phyloP scores from a whole-genome alignment of 2,888 invertebrate genomes.

The Smittia sp. region DNA sequence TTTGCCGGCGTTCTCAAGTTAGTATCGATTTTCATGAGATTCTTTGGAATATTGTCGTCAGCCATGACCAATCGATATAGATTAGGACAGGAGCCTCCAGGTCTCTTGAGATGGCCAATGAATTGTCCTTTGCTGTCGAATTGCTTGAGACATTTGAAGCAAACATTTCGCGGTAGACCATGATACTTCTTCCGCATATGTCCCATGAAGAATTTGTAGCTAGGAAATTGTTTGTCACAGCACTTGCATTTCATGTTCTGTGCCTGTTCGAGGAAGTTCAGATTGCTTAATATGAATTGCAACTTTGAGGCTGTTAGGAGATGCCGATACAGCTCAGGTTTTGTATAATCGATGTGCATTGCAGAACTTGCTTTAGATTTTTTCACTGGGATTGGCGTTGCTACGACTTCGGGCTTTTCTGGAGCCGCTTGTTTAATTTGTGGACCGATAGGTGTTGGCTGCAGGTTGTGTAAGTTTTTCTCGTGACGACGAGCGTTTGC shows the following conservation, averaged over 20 bases:
- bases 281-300: conserved; percentile 51
- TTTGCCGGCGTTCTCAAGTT: conserved; percentile 49
- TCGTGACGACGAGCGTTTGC: conserved; percentile 54
- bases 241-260: conserved; percentile 54
- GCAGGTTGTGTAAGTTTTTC: conserved; percentile 52
- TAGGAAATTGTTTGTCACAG: conserved; percentile 51
- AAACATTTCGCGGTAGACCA: conserved; percentile 51
- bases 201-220: conserved; percentile 54
- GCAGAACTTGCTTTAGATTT: neutral
- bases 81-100: conserved; percentile 51
- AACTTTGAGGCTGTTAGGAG: conserved; percentile 51
- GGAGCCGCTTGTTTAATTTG: conserved; percentile 43
- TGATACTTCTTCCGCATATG: conserved; percentile 54
- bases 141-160: conserved; percentile 53
- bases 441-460: conserved; percentile 21
- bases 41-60: conserved; percentile 46
- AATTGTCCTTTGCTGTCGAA: conserved; percentile 54
- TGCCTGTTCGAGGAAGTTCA: conserved; percentile 52
- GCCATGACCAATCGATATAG: conserved; percentile 50
- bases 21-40: conserved; percentile 32
- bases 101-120: conserved; percentile 53
- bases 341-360: conserved; percentile 48
- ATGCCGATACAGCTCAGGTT: conserved; percentile 52
- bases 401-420: neutral
- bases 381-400: neutral